Evolutionary conservation across 2,797 vertebrate species (phyloP).

Genomic region (Microcaecilia unicolor): DNA sequence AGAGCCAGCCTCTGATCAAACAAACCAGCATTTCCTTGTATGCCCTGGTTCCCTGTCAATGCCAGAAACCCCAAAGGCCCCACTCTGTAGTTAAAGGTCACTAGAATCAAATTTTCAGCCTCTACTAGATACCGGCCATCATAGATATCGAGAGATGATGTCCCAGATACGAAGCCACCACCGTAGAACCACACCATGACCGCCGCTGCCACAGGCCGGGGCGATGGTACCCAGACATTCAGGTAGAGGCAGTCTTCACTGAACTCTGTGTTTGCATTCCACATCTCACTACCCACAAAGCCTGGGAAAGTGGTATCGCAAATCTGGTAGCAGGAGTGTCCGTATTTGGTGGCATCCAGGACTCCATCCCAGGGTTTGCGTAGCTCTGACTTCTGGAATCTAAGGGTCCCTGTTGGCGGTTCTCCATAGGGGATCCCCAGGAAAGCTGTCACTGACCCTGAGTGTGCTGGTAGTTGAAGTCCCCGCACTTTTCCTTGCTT

Average conservation of each 20-base stretch:
- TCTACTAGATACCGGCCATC: conserved; percentile 49
- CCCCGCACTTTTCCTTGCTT: conserved; percentile 45
- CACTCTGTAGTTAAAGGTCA: conserved; percentile 67
- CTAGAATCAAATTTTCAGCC: conserved; percentile 54
- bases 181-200: conserved; percentile 70
- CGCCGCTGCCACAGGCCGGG: conserved; percentile 23
- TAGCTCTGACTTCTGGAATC: conserved; percentile 48
- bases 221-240: conserved; percentile 56
- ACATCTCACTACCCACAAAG: conserved; percentile 44
- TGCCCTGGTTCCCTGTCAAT: conserved; percentile 36
- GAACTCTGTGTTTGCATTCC: conserved; percentile 50
- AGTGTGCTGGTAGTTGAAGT: conserved; percentile 19
- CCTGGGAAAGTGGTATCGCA: conserved; percentile 14
- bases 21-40: conserved; percentile 52
- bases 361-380: conserved; percentile 39
- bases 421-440: conserved; percentile 63
- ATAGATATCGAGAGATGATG: conserved; percentile 49
- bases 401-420: conserved; percentile 38
- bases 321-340: conserved; percentile 52
- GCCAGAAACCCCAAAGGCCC: conserved; percentile 56
- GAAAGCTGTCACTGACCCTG: conserved; percentile 39
- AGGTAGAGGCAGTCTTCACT: conserved; percentile 67
- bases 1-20: conserved; percentile 62
- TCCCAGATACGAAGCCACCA: conserved; percentile 48
- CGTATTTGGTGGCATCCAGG: conserved; percentile 28